These are phyloP conservation scores for Mythimna ferrago DNA, from an alignment of 2,888 invertebrate species.

Conservation along the genomic window DNA sequence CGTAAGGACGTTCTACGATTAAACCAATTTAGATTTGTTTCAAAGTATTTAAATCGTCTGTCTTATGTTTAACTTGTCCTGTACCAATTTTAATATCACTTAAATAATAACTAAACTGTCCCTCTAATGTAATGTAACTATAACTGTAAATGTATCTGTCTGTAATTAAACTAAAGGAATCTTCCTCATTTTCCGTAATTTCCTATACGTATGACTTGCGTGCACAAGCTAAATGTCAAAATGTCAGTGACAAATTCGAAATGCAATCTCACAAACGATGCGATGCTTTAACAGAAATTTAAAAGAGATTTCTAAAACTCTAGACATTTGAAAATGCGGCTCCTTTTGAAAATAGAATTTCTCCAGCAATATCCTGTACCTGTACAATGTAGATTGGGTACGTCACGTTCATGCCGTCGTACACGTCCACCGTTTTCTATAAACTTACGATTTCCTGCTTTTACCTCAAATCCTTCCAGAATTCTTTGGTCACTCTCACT, in stretches of 20 bases:
- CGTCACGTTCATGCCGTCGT: conserved; percentile 30
- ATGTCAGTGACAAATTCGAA: conserved; percentile 1
- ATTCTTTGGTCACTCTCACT: not conserved
- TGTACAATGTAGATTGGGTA: conserved; percentile 22
- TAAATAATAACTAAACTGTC: not conserved
- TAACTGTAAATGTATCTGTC: too few species aligned
- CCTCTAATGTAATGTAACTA: not conserved
- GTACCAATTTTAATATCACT: too few species aligned
- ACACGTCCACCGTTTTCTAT: conserved; percentile 23
- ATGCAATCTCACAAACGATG: conserved; percentile 27
- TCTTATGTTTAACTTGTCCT: not conserved
- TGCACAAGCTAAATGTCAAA: conserved; percentile 1
- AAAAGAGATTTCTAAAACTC: conserved; percentile 9
- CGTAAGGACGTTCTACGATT: not conserved
- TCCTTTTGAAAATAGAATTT: conserved; percentile 33
- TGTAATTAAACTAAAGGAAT: not conserved
- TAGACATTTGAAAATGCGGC: conserved; percentile 29
- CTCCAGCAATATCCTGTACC: conserved; percentile 42
- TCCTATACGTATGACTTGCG: too few species aligned
- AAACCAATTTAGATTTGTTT: not conserved
- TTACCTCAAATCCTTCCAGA: conserved; percentile 17
- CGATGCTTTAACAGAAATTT: conserved; percentile 13
- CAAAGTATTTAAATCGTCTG: not conserved
- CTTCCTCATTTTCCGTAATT: not conserved
- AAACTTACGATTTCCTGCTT: conserved; percentile 37